Base-by-base conservation (phyloP, 1,140 invertebrate species). In the Oedothorax gibbosus region DNA sequence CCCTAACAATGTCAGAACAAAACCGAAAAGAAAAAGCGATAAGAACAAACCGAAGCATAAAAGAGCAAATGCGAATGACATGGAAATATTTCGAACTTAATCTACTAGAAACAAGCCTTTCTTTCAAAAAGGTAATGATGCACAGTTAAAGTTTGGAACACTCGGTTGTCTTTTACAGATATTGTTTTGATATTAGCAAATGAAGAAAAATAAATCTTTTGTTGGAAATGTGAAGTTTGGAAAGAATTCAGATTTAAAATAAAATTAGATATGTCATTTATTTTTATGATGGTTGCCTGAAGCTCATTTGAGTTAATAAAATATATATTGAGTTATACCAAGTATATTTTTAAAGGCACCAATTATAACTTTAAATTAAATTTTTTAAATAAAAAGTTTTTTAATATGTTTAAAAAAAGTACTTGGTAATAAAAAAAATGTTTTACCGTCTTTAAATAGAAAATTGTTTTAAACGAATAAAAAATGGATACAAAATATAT, bases 31-130 rank as follows among this genome's bases (percentile, higher is more conserved):
- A 11, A 21, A 49, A 57, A 21, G n/a, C 0, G 54, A 75, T 51
- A 53, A 53, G 54, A 54, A 6, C 57, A 60, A 60, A 5, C 57
- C 50, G 50, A 21, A 68, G 9, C 75, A 51, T 20, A n/a, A 64
- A 77, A 65, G 8, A 50, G 35, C 7, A 77, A 79, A 62, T 79
- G 77, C 49, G 66, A 68, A 15, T 79, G 77, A 79, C 77, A 79
- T 68, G 65, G 64, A 51, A 68, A 79, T 79, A 79, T 79, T 68
- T 79, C 77, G 50, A 79, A 69, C 64, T 79, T 79, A 79, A 79
- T 79, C 62, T 79, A 68, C 50, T 54, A 68, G 77, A 79, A 79
- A 51, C 50, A 50, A 77, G 75, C 49, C 56, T 57, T 35, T 75
- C 50, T 57, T 60, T 75, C 35, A 65, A 65, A 20, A 65, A 77